These are phyloP conservation scores for Catocala sponsa DNA, from an alignment of 2,888 invertebrate genomes.

Conservation along the genomic window DNA sequence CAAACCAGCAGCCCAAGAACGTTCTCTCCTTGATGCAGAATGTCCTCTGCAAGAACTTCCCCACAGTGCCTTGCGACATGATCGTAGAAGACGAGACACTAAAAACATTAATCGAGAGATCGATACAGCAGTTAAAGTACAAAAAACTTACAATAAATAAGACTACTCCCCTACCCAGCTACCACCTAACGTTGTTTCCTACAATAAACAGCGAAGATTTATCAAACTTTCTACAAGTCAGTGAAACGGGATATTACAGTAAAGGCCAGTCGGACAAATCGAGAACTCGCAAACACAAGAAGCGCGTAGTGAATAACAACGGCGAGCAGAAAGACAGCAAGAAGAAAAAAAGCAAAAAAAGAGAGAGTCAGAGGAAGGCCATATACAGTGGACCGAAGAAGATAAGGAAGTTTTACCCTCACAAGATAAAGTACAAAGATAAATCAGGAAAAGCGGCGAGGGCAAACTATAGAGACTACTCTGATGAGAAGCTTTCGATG, in stretches of 20 bases:
- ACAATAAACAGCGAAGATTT: slow-evolving; percentile 72
- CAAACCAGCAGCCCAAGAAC: slow-evolving; percentile 33
- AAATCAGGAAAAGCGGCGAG: slow-evolving; percentile 49
- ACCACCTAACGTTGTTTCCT: slow-evolving; percentile 66
- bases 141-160: slow-evolving; percentile 65
- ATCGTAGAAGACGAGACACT: slow-evolving; percentile 71
- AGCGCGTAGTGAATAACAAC: slow-evolving; percentile 13
- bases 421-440: slow-evolving; percentile 79
- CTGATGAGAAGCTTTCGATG: slow-evolving; percentile 73
- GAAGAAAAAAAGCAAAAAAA: slow-evolving; percentile 42
- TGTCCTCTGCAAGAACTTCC: slow-evolving; percentile 78
- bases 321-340: slow-evolving; percentile 27
- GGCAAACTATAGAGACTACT: slow-evolving; percentile 62
- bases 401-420: slow-evolving; percentile 78
- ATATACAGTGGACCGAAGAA: slow-evolving; percentile 69
- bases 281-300: slow-evolving; percentile 30
- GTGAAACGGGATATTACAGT: slow-evolving; percentile 53
- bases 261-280: slow-evolving; percentile 30
- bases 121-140: slow-evolving; percentile 74
- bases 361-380: slow-evolving; percentile 51
- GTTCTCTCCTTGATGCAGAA: slow-evolving; percentile 73
- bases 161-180: slow-evolving; percentile 56
- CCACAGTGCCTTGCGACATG: slow-evolving; percentile 73
- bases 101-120: slow-evolving; percentile 68
- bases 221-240: slow-evolving; percentile 67